Evolutionary conservation across 2,113 vertebrate species (phyloP), one percentile per base, ranked within the genome.

Genomic region (Dendrocopos noguchii): DNA sequence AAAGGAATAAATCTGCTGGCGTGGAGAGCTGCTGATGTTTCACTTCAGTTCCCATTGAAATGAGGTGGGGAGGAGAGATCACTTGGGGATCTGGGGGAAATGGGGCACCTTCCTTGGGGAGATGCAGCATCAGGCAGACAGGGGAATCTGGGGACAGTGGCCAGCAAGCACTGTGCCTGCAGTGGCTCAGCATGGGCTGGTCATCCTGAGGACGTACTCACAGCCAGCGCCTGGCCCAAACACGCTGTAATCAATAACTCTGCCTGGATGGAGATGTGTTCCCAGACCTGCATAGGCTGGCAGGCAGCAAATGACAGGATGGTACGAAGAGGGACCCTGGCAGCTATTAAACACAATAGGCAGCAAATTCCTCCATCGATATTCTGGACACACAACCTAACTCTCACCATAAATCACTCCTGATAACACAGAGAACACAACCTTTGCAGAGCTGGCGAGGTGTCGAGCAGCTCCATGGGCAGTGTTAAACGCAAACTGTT

Each of bases 361-460:
- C 90, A 84, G 86, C 86, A 88, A 94, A 91, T 57, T 81, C 82
- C 66, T 81, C 90, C 63, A 94, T 96, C 83, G 33, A 92, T 93
- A 93, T 94, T 93, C 86, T 55, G 80, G 95, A 94, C 88, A 88
- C 83, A 88, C 34, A 34, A 19, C 39, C 57, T 72, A 88, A 84
- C 80, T 75, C 91, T 53, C 0, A 1, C 83, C 71, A 96, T 93
- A 90, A 94, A 96, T 96, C 94, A 93, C 80, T 74, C 47, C n/a
- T 0, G 3, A 57, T 44, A 44, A 78, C 68, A 10, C 12, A 4
- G 73, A 72, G 88, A 72, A 86, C 11, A 74, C 92, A 81, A 81
- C 80, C 80, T 78, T 66, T 39, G 77, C 70, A 65, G 91, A 72
- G 12, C 0, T 21, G 74, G 57, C 5, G 6, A 88, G 80, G 80